Conservation (phyloP, 2,888 invertebrate genomes). For the Cylindroiulus punctatus region DNA sequence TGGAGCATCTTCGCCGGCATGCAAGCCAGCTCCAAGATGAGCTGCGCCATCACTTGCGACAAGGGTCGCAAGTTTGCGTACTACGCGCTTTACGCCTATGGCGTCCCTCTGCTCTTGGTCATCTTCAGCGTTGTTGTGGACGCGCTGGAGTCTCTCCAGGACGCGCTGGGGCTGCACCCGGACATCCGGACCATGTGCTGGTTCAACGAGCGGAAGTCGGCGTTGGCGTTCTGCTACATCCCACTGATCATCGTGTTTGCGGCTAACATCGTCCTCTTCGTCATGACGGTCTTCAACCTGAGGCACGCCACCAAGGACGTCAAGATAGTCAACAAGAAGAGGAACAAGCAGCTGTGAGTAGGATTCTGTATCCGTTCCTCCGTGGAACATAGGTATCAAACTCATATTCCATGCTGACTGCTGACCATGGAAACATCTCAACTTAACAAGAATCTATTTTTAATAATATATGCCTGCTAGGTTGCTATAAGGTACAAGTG, state of each 20-base stretch:
- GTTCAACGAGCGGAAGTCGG: slow-evolving; percentile 54
- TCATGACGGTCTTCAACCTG: slow-evolving; percentile 48
- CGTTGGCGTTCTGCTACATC: slow-evolving; percentile 34
- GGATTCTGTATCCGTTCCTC: background rate
- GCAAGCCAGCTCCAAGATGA: slow-evolving; percentile 15
- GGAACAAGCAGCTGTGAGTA: slow-evolving; percentile 54
- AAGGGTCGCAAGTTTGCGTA: background rate
- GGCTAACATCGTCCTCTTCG: slow-evolving; percentile 50
- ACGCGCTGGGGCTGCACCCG: slow-evolving; percentile 44
- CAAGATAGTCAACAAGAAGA: slow-evolving; percentile 55
- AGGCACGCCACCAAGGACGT: slow-evolving; percentile 40
- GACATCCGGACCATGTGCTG: slow-evolving; percentile 49
- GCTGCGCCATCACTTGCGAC: background rate
- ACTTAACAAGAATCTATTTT: too few relatives aligned
- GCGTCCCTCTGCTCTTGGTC: slow-evolving; percentile 42
- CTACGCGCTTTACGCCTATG: slow-evolving; percentile 50
- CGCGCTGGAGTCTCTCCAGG: slow-evolving; percentile 29
- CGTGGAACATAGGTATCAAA: too few relatives aligned
- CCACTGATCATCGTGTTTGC: slow-evolving; percentile 49
- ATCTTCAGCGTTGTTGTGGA: slow-evolving; percentile 36
- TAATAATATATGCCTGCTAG: too few relatives aligned
- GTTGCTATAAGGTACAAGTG: too few relatives aligned
- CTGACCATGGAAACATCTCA: too few relatives aligned
- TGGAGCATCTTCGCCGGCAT: slow-evolving; percentile 69
- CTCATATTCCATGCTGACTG: too few relatives aligned